Conservation (phyloP, 2,888 invertebrate species). For the Diaphora mendica region DNA sequence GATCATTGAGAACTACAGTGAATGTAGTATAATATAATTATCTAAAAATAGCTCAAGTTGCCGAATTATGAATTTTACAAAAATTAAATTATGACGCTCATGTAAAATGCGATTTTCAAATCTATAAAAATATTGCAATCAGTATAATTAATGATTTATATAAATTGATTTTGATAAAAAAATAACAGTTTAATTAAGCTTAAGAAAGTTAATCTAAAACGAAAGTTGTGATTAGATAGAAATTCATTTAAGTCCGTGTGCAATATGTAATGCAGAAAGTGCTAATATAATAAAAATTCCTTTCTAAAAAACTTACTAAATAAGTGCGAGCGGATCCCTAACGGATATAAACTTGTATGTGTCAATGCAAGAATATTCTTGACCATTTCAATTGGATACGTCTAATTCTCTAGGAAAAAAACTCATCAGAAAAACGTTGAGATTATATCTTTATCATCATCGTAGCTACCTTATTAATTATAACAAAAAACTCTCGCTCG, state of each 20-base stretch:
- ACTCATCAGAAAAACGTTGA: no score
- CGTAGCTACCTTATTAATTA: neutral
- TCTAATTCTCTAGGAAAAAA: no score
- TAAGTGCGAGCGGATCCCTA: neutral
- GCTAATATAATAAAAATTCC: no score
- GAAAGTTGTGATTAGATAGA: neutral
- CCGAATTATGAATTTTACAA: neutral
- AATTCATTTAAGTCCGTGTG: no score
- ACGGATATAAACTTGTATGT: no score
- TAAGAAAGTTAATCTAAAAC: neutral
- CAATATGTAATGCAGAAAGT: no score
- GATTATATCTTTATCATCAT: neutral
- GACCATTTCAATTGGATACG: no score
- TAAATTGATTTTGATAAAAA: neutral
- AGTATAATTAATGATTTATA: neutral
- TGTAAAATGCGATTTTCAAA: neutral
- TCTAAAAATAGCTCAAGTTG: neutral
- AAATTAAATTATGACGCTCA: neutral
- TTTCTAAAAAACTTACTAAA: neutral
- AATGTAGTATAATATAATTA: neutral
- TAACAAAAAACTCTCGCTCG: neutral
- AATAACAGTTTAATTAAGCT: neutral
- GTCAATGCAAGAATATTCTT: no score
- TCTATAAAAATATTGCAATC: neutral
- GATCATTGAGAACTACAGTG: neutral